Evolutionary conservation across 2,797 vertebrate species (phyloP).

Genomic region (Pangasius sanitwongsei): DNA sequence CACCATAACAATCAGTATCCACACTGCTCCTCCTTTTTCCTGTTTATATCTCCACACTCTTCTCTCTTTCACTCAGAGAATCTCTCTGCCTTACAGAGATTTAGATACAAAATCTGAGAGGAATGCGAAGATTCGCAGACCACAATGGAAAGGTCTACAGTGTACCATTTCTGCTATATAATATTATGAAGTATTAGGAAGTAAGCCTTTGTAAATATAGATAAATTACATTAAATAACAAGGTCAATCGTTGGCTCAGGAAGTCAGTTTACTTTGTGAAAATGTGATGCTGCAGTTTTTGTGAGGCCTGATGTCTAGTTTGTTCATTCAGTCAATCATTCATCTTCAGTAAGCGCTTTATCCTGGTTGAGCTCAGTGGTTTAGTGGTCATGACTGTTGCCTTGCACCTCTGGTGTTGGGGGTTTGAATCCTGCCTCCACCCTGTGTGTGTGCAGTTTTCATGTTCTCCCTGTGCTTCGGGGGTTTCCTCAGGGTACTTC

Average conservation of each 20-base stretch:
- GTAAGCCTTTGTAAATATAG: not conserved
- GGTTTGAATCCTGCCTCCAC: too few species aligned
- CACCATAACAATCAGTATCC: constrained; percentile 1
- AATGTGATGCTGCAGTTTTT: not conserved
- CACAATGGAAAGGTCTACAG: not conserved
- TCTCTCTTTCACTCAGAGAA: constrained; percentile 17
- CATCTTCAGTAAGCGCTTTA: not conserved
- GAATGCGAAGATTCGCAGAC: not conserved
- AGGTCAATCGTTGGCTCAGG: too few species aligned
- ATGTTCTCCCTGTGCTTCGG: too few species aligned
- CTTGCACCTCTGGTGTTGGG: too few species aligned
- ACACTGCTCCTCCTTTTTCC: constrained; percentile 23
- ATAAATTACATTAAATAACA: not conserved
- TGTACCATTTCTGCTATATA: not conserved
- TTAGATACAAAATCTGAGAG: not conserved
- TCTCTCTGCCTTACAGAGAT: not conserved
- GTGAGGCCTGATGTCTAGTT: not conserved
- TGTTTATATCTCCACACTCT: constrained; percentile 42
- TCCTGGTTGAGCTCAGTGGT: not conserved
- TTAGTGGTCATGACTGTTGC: too few species aligned
- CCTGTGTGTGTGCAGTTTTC: too few species aligned
- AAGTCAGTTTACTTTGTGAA: not conserved
- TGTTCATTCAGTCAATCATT: not conserved
- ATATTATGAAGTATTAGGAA: not conserved
- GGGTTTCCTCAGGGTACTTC: too few species aligned